These are phyloP conservation scores for Caenorhabditis wallacei DNA, from an alignment of 2,888 invertebrate genomes.

Conservation along the genomic window DNA sequence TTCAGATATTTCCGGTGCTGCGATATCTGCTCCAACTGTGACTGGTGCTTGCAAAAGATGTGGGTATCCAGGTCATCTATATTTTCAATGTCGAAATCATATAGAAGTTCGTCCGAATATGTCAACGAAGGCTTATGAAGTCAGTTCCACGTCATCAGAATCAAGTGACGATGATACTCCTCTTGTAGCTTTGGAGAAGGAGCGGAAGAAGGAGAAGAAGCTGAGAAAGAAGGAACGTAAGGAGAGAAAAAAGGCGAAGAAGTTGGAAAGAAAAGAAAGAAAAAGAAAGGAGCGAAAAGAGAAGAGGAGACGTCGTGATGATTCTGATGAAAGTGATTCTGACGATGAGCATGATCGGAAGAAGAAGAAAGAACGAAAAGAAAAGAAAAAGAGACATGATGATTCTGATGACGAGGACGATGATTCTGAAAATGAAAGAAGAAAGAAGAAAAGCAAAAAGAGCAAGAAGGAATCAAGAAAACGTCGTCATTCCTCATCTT, in stretches of 20 bases:
- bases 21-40: conserved; percentile 70
- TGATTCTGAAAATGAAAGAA: conserved; percentile 34
- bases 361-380: neutral
- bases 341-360: conserved; percentile 9
- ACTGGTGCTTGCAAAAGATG: conserved; percentile 81
- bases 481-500: conserved; percentile 30
- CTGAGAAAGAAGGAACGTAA: conserved; percentile 60
- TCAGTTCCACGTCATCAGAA: conserved; percentile 85
- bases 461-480: conserved; percentile 54
- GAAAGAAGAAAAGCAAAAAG: conserved; percentile 48
- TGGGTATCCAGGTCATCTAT: conserved; percentile 84
- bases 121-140: conserved; percentile 83
- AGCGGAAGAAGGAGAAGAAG: conserved; percentile 61
- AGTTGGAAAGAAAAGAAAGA: conserved; percentile 53
- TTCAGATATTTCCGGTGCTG: conserved; percentile 69
- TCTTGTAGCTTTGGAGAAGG: conserved; percentile 47
- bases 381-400: neutral
- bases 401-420: conserved; percentile 10
- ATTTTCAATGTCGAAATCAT: conserved; percentile 84
- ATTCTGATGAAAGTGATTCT: conserved; percentile 33
- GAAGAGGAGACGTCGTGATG: conserved; percentile 24
- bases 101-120: conserved; percentile 84
- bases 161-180: conserved; percentile 83
- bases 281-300: conserved; percentile 26
- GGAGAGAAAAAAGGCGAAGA: conserved; percentile 54